A percentile compares a stretch with the other conserved stretches of the same genome.
Conservation (phyloP, 1,140 invertebrate species). For the Aphaenogaster rudis region DNA sequence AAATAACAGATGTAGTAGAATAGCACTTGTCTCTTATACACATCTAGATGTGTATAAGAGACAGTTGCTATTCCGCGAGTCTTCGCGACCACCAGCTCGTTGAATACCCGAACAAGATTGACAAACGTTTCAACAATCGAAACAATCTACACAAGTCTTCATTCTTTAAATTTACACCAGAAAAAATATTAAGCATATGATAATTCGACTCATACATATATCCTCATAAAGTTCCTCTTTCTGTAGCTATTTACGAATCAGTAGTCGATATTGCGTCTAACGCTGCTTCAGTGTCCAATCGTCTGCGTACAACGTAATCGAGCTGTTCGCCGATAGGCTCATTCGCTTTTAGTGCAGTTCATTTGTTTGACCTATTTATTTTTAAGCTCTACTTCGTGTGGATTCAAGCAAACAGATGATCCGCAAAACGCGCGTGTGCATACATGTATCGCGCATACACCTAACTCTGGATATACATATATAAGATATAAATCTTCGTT, state of each 20-base stretch:
- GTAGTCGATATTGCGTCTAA: background rate
- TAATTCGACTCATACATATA: background rate
- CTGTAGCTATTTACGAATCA: background rate
- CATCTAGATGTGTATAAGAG: no score
- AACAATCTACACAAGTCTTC: background rate
- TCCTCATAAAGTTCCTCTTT: background rate
- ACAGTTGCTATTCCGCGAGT: no score
- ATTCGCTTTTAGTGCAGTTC: background rate
- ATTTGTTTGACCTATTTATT: background rate
- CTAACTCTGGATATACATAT: slow-evolving; percentile 12
- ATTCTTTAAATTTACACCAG: background rate
- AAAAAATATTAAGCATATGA: background rate
- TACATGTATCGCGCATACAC: background rate
- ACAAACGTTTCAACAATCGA: background rate
- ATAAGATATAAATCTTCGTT: slow-evolving; percentile 37
- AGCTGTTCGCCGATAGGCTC: background rate
- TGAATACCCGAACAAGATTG: slow-evolving; percentile 10
- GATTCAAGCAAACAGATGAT: background rate
- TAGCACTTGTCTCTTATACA: no score
- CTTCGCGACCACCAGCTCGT: background rate
- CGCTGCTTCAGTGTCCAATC: background rate
- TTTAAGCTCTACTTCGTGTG: background rate
- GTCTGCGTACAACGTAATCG: slow-evolving; percentile 5
- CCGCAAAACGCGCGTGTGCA: background rate
- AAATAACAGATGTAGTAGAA: no score